Evolutionary conservation across 2,888 invertebrate genomes (phyloP), one percentile per base, ranked within the genome.

Genomic region (Acleris holmiana): DNA sequence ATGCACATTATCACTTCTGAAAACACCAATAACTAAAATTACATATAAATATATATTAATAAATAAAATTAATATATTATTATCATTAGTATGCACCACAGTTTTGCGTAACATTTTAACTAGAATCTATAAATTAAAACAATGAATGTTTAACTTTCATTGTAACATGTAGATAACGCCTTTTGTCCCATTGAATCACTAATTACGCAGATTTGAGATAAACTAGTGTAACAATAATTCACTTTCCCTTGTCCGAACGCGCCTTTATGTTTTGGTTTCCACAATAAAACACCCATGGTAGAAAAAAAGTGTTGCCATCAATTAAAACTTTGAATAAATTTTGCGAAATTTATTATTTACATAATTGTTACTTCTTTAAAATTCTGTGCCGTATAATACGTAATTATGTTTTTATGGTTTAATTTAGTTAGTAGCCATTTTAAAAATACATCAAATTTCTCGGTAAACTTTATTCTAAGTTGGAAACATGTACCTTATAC

Each of bases 201-300:
- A 65, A 64, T 65, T 65, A 55, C 65, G 21, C 21, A 59, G 65
- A 65, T 65, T 60, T 55, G 18, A 65, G 65, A 65, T 65, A 65
- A 64, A 49, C 41, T 61, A 53, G 62, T 58, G 50, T 49, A 68
- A 67, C 55, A 62, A 56, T 69, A 60, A 63, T 67, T 70, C 61
- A 60, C 63, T 25, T 70, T 66, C 67, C 49, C 57, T 21, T 41
- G 48, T 63, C 29, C 25, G 48, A 57, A 29, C 29, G 49, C 50
- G 17, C 47, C 49, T 44, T 55, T 57, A 53, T 48, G 53, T 48
- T 64, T 67, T 58, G 61, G 65, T 68, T 70, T 67, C 55, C 63
- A 59, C 58, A 66, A 57, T 68, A 67, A 68, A 70, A 58, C 50
- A 50, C 50, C 47, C 35, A 40, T 18, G 18, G 15, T 47, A 8